A percentile compares a stretch with the other conserved stretches of the same genome.
phyloP scores from a whole-genome alignment of 2,797 vertebrate species.

The Falco novaeseelandiae region DNA sequence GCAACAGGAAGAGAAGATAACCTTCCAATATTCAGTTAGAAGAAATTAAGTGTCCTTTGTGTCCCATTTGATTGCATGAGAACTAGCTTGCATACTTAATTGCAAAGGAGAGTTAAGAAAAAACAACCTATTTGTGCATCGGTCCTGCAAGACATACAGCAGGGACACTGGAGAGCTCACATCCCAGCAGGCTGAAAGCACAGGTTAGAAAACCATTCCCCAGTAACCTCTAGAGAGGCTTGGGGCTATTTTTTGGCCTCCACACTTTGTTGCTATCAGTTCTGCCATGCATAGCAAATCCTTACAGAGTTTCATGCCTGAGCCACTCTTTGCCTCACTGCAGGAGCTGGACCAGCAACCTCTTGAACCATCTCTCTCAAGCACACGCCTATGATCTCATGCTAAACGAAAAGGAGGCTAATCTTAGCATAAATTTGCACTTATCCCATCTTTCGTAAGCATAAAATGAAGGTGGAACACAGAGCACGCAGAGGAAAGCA shows the following conservation, averaged over 20 bases:
- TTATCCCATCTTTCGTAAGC: conserved; percentile 67
- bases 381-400: conserved; percentile 54
- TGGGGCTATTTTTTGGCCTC: background rate
- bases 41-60: background rate
- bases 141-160: background rate
- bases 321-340: background rate
- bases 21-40: background rate
- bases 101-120: background rate
- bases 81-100: background rate
- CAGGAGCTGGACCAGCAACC: conserved; percentile 14
- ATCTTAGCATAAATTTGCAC: conserved; percentile 73
- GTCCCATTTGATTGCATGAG: background rate
- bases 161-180: background rate
- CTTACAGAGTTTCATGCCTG: background rate
- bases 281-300: accelerated
- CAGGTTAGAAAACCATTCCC: background rate
- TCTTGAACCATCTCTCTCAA: conserved; percentile 34
- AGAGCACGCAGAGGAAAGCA: background rate
- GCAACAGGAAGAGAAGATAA: conserved; percentile 9
- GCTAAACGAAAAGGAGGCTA: conserved; percentile 61
- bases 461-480: conserved; percentile 56
- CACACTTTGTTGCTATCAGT: background rate
- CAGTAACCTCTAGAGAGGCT: background rate
- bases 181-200: background rate
- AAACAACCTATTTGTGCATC: background rate